phyloP scores from a whole-genome alignment of 2,797 vertebrate species.

The Megalops cyprinoides region DNA sequence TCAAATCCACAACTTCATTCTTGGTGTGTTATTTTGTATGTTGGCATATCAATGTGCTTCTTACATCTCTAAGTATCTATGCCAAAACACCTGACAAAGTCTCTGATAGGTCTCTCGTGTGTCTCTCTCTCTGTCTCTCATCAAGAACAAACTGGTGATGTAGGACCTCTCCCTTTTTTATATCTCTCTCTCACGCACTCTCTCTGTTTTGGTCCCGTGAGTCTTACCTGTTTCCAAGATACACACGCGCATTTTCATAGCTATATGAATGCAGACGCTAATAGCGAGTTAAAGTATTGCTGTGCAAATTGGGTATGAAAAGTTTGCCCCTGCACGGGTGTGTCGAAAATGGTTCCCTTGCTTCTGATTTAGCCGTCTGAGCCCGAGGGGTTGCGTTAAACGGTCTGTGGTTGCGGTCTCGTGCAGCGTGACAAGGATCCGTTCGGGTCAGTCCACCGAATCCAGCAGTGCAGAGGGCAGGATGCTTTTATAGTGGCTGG shows the following conservation, averaged over 20 bases:
- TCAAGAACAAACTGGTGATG: background rate
- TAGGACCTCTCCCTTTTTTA: background rate
- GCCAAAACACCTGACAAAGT: background rate
- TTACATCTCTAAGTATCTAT: background rate
- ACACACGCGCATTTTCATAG: background rate
- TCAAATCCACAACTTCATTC: background rate
- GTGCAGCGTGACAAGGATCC: background rate
- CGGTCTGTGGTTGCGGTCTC: background rate
- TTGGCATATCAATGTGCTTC: background rate
- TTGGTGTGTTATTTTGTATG: background rate
- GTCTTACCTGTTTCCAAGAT: background rate
- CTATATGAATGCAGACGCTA: too few relatives aligned
- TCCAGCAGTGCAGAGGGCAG: background rate
- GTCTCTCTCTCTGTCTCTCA: background rate
- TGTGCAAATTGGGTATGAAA: background rate
- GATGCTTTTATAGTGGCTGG: slow-evolving; percentile 48
- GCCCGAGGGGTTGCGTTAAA: background rate
- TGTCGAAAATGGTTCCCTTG: background rate
- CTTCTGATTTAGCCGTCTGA: background rate
- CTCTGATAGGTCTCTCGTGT: background rate
- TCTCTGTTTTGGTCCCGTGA: background rate
- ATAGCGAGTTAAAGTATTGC: background rate
- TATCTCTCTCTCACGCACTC: background rate
- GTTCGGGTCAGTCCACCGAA: background rate
- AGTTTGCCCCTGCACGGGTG: background rate